Conservation (phyloP, 1,140 invertebrate species). For the Pomacea maculata region DNA sequence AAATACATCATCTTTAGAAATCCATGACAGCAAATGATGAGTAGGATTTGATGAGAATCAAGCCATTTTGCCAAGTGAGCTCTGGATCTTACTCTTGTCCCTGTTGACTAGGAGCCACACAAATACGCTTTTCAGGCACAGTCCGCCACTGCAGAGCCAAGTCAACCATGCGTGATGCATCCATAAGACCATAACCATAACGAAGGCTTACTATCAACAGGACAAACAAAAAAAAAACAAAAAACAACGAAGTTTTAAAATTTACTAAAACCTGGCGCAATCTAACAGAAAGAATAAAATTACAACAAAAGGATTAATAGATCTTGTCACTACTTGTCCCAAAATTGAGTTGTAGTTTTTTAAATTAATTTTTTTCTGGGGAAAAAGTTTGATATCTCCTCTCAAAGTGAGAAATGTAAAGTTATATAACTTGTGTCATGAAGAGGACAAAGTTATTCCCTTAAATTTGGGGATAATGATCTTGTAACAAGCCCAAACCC, state of each 20-base stretch:
- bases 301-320: neutral
- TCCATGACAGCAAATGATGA: too few relatives aligned
- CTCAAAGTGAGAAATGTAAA: too few relatives aligned
- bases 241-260: neutral
- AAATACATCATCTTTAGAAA: conserved; percentile 73
- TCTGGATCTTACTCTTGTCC: neutral
- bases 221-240: neutral
- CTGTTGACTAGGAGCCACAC: conserved; percentile 18
- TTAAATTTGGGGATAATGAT: too few relatives aligned
- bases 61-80: neutral
- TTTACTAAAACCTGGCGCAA: too few relatives aligned
- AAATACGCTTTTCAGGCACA: conserved; percentile 80
- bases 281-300: neutral
- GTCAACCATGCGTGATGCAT: conserved; percentile 92
- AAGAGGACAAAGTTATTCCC: too few relatives aligned
- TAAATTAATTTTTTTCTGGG: too few relatives aligned
- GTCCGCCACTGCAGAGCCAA: conserved; percentile 85
- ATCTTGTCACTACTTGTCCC: neutral
- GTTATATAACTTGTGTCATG: too few relatives aligned
- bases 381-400: too few relatives aligned
- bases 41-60: too few relatives aligned
- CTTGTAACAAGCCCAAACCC: too few relatives aligned
- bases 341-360: too few relatives aligned
- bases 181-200: conserved; percentile 91
- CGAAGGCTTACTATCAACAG: conserved; percentile 41